Evolutionary conservation across 2,797 vertebrate genomes (phyloP), one percentile per base, ranked within the genome.

Genomic region (Toxotes lorentzi): DNA sequence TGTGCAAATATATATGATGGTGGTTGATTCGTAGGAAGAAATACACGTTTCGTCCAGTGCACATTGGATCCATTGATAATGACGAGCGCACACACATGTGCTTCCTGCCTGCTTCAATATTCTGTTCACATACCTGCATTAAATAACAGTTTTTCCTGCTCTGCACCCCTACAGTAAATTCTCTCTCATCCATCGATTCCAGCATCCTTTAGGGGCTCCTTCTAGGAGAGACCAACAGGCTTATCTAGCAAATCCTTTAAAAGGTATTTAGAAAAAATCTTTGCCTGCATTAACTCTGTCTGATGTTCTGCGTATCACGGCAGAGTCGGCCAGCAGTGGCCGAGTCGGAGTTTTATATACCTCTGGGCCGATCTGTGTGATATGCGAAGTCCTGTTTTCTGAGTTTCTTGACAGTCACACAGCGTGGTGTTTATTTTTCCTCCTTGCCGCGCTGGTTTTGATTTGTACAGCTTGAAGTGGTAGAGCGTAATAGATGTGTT

Each of bases 181-280:
- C 89, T 70, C 88, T 89, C 90, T 92, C 92, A 91, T 91, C 90
- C 89, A 92, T 94, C 78, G 88, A 94, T 94, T 93, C 83, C 41
- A 72, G 71, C 87, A 84, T 92, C 91, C 93, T 94, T 92, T 82
- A 86, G 86, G 85, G 90, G 81, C 83, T 83, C 79, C 74, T 78
- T 82, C 73, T 56, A 65, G 79, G 69, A 85, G 69, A 92, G 83
- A 78, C 83, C 67, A 58, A 73, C 81, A 67, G 81, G 89, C 92
- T 95, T 94, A 94, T 94, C 92, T 89, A 59, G 73, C 90, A 95
- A 94, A 94, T 94, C 92, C 91, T 84, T 94, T 91, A 93, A 94
- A 95, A 92, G 83, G 90, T 95, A 89, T 94, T 94, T 85, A 76
- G 40, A 81, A 81, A 62, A 90, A 90, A 84, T 84, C 79, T 88